phyloP scores from a whole-genome alignment of 1,140 invertebrate genomes.

The Pseudomyrmex sp. region DNA sequence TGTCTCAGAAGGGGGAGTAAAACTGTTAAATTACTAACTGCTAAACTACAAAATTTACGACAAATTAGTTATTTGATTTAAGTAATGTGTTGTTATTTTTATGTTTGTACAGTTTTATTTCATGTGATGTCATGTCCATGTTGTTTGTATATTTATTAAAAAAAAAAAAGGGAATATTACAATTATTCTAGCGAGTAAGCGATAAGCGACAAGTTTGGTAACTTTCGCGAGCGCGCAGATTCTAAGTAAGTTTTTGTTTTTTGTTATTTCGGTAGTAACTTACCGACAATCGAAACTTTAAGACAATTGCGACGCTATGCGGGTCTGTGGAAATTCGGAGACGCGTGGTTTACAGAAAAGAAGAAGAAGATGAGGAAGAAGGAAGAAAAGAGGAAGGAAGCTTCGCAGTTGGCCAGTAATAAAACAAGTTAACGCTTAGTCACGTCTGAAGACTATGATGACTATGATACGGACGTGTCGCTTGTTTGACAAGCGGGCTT shows the following conservation, averaged over 20 bases:
- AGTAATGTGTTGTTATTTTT: conserved; percentile 81
- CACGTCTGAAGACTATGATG: conserved; percentile 73
- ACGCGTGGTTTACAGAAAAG: neutral
- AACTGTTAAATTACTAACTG: neutral
- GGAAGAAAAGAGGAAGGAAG: conserved; percentile 47
- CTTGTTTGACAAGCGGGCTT: conserved; percentile 64
- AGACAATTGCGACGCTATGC: neutral
- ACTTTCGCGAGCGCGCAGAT: neutral
- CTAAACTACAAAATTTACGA: neutral
- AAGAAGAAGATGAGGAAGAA: neutral
- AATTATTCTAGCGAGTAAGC: too few species aligned
- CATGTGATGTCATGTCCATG: conserved; percentile 53
- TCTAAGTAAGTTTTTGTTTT: conserved; percentile 6
- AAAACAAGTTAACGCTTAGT: conserved; percentile 76
- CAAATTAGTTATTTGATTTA: conserved; percentile 69
- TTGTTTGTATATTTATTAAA: too few species aligned
- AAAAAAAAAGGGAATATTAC: too few species aligned
- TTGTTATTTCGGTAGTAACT: conserved; percentile 21
- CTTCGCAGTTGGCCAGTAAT: conserved; percentile 83
- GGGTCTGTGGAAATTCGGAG: conserved; percentile 57
- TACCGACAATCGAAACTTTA: conserved; percentile 26
- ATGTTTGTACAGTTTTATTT: conserved; percentile 73
- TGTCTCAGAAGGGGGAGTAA: too few species aligned
- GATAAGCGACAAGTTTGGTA: neutral
- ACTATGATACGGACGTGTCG: conserved; percentile 56